phyloP scores from a whole-genome alignment of 2,888 invertebrate species.

The Rhimphoctona megacephalus region DNA sequence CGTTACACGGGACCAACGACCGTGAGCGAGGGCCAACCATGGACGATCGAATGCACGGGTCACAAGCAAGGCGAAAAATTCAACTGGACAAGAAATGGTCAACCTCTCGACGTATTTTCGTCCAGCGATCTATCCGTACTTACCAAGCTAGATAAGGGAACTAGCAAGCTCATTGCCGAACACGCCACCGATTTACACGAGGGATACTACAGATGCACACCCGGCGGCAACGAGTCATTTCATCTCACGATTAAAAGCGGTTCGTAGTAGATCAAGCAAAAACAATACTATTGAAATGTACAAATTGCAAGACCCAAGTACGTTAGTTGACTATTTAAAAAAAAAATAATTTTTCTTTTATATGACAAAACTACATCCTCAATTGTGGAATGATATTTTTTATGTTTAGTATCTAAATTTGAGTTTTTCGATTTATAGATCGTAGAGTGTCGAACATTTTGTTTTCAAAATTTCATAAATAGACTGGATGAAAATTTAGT shows the following conservation, averaged over 20 bases:
- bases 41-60: slow-evolving; percentile 80
- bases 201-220: slow-evolving; percentile 81
- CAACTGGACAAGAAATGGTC: slow-evolving; percentile 81
- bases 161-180: slow-evolving; percentile 72
- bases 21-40: slow-evolving; percentile 78
- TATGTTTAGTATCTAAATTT: neutral
- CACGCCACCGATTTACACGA: slow-evolving; percentile 78
- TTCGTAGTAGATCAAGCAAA: slow-evolving; percentile 76
- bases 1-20: slow-evolving; percentile 75
- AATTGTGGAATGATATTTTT: neutral
- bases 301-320: neutral
- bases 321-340: neutral
- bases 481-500: neutral
- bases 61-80: slow-evolving; percentile 74
- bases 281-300: slow-evolving; percentile 31
- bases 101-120: slow-evolving; percentile 76
- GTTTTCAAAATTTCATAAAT: neutral
- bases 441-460: neutral
- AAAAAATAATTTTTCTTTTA: neutral
- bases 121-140: slow-evolving; percentile 75
- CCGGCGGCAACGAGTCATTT: slow-evolving; percentile 73
- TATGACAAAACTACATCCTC: neutral
- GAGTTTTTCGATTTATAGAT: neutral
- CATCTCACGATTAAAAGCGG: slow-evolving; percentile 79
- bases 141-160: slow-evolving; percentile 67